Base-by-base conservation (phyloP, 1,140 invertebrate genomes). In the Bombus haemorrhoidalis region DNA sequence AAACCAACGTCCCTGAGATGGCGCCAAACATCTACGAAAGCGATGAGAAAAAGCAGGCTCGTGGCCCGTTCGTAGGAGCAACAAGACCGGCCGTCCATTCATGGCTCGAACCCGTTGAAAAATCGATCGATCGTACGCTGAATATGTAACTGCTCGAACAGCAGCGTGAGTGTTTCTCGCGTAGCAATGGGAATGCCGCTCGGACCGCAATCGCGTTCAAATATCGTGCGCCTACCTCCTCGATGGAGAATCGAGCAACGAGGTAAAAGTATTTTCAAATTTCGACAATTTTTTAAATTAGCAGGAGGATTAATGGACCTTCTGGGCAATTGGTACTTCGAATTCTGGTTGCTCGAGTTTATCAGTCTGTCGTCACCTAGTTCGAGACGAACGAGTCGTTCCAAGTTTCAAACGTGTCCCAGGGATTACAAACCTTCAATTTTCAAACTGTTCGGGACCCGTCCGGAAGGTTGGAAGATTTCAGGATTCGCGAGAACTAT, bases 31-130 rank as follows among this genome's bases (percentile, higher is more conserved):
- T 89, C 53, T 81, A 78, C 62, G 78, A 81, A 83, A 87, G 71
- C 81, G 57, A 83, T 12, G 62, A 79, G 57, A 79, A 66, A 82
- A 81, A 10, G 15, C 71, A 75, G 32, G 41, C 53, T 81, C 74
- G 79, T 68, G 69, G 37, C 37, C 53, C 15, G 78, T 82, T 57
- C 32, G 66, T 69, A 82, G 80, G 73, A 87, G 57, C 82, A 80
- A 88, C 79, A 82, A 66, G 62, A 82, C 39, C 74, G 72, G 18
- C 64, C 85, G 76, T 78, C 86, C 91, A 91, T 92, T 92, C 87
- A 92, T 83, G 87, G 86, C 73, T 64, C 68, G 80, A 84, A 87
- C 83, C 80, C 73, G 89, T 83, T 91, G 83, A 92, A 92, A 91
- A 91, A 89, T 79, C 83, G 71, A 53, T 47, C 59, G 59, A 62